phyloP scores from a whole-genome alignment of 2,888 invertebrate genomes.

The Leptopilina myrica region DNA sequence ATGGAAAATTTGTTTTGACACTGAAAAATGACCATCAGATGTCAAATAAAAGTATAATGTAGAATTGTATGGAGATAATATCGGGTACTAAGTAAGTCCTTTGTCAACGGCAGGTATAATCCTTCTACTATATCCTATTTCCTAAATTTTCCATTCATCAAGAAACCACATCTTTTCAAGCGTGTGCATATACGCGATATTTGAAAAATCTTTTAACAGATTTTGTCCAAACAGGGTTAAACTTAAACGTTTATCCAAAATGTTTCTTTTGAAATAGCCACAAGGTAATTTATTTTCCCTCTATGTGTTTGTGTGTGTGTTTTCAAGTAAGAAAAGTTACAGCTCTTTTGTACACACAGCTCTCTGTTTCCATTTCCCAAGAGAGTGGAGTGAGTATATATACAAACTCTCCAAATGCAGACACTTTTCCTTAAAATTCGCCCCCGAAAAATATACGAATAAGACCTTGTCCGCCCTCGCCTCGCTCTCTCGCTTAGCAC shows the following conservation, averaged over 20 bases:
- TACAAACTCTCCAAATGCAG: slow-evolving; percentile 43
- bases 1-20: no score
- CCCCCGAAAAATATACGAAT: slow-evolving; percentile 55
- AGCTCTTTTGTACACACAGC: slow-evolving; percentile 51
- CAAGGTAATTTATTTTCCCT: slow-evolving; percentile 64
- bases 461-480: slow-evolving; percentile 57
- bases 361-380: slow-evolving; percentile 61
- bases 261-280: slow-evolving; percentile 58
- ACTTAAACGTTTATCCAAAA: slow-evolving; percentile 61
- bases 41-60: no score
- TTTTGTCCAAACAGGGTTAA: slow-evolving; percentile 61
- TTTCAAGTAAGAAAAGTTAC: slow-evolving; percentile 54
- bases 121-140: slow-evolving; percentile 10
- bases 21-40: no score
- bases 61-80: neutral
- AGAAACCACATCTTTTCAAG: neutral
- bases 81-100: slow-evolving; percentile 21
- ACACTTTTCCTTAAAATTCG: slow-evolving; percentile 60
- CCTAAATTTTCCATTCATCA: slow-evolving; percentile 6
- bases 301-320: slow-evolving; percentile 47
- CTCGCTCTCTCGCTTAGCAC: slow-evolving; percentile 50
- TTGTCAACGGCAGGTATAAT: slow-evolving; percentile 10
- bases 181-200: neutral
- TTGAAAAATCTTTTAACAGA: slow-evolving; percentile 39
- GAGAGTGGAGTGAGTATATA: slow-evolving; percentile 46